Evolutionary conservation across 2,113 vertebrate genomes (phyloP), one percentile per base, ranked within the genome.

Genomic region (Centropus unirufus): DNA sequence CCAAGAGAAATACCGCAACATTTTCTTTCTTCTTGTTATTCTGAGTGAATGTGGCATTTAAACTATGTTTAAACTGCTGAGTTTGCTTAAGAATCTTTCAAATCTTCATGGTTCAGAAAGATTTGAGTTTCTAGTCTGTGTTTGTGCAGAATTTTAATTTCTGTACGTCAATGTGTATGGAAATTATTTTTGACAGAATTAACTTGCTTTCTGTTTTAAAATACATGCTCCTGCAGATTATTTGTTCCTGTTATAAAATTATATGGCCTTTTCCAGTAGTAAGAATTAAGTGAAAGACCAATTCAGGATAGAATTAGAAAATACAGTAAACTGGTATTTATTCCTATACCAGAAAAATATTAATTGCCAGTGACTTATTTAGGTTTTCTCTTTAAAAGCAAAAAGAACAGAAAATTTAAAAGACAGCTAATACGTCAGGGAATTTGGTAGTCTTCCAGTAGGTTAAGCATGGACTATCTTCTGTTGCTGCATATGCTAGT

Each of bases 1-100:
- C 98, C 98, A 98, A 97, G 87, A 97, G 90, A 96, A 98, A 97
- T 95, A 97, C 94, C 97, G 87, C 96, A 92, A 68, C 36, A 54
- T 94, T 97, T 97, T 96, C 80, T 96, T 94, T 95, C 92, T 92
- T 93, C 87, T 95, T 97, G 85, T 92, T 97, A 95, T 95, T 98
- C 91, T 78, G 94, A 95, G 93, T 76, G 85, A 96, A 90, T 91
- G 69, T 61, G 83, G 68, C 85, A 69, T 94, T 91, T 91, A 63
- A 92, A 74, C 74, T 86, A 62, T 84, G 44, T 91, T 91, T 95
- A 91, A 95, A 96, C 62, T 96, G 91, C 94, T 94, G 92, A 92
- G 85, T 93, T 97, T 87, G 63, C 93, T 58, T 59, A 20, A 34
- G 73, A 95, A 84, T 58, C 57, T 93, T 87, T 95, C 58, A 93